Evolutionary conservation across 2,797 vertebrate species (phyloP), one percentile per base, ranked within the genome.

Genomic region (Tadarida brasiliensis): DNA sequence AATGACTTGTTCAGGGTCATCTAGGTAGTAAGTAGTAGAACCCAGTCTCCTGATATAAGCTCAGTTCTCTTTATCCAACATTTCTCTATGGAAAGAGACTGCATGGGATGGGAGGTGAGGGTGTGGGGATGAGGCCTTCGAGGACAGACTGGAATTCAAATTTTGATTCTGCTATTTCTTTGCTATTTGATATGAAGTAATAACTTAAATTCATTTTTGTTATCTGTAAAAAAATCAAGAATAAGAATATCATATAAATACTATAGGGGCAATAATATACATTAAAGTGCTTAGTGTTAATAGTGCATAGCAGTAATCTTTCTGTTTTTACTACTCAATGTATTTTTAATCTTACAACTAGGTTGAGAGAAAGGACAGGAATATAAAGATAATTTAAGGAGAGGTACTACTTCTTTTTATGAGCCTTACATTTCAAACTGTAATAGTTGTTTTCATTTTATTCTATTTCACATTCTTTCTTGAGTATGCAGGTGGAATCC

Each of bases 91-190:
- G 33, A 78, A 70, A 59, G 17, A 80, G 33, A 84, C 19, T 35
- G 2, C n/a, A 74, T 51, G n/a, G 71, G 5, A 73, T 39, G 26
- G n/a, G 26, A 19, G 4, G 2, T 10, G 1, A 9, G 28, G 16
- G 3, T 35, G 7, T 56, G 47, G 39, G 20, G 26, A 83, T 14
- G 22, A 59, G 8, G 24, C 9, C 12, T 92, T 33, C 73, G 51
- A 74, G 70, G 67, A 74, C 2, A 68, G n/a, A 54, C 12, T 28
- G 0, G 11, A 76, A 95, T 85, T 91, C 24, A 70, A 92, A 84
- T 85, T 80, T 65, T 76, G 20, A 84, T 91, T 83, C n/a, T 77
- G 15, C n/a, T 90, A 35, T 70, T 80, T 91, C 44, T 67, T 78
- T 49, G 7, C 33, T 87, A 5, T 76, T 30, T 76, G 19, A 65